Conservation (phyloP, 1,140 invertebrate genomes). For the Microvelia longipes region DNA sequence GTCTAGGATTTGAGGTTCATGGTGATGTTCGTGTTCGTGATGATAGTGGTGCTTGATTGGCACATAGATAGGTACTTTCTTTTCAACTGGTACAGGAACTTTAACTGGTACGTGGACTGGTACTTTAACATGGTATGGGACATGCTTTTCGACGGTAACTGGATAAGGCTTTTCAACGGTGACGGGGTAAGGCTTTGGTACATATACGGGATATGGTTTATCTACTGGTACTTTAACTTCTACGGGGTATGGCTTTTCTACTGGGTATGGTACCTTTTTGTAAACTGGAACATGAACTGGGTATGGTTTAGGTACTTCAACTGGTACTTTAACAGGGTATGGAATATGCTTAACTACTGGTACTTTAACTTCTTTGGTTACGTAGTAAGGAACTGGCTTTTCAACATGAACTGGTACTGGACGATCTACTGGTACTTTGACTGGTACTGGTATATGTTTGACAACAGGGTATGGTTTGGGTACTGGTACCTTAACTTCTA, state of each 20-base stretch:
- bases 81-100: neutral
- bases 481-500: slow-evolving; percentile 45
- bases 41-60: neutral
- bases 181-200: slow-evolving; percentile 8
- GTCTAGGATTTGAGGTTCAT: too few species aligned
- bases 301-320: slow-evolving; percentile 12
- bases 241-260: slow-evolving; percentile 11
- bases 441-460: slow-evolving; percentile 30
- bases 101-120: neutral
- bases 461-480: slow-evolving; percentile 42
- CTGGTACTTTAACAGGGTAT: slow-evolving; percentile 11
- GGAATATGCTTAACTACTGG: slow-evolving; percentile 10
- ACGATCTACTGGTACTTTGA: slow-evolving; percentile 27
- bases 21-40: neutral
- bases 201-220: slow-evolving; percentile 7
- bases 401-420: slow-evolving; percentile 6
- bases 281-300: slow-evolving; percentile 7
- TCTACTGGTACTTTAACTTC: slow-evolving; percentile 7
- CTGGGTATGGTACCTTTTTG: slow-evolving; percentile 7
- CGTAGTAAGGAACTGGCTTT: slow-evolving; percentile 11
- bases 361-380: slow-evolving; percentile 9
- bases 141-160: slow-evolving; percentile 8
- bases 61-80: neutral
- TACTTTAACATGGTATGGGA: slow-evolving; percentile 6
- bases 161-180: slow-evolving; percentile 10